Evolutionary conservation across 2,797 vertebrate genomes (phyloP), one percentile per base, ranked within the genome.

Genomic region (Pseudopleuronectes americanus): DNA sequence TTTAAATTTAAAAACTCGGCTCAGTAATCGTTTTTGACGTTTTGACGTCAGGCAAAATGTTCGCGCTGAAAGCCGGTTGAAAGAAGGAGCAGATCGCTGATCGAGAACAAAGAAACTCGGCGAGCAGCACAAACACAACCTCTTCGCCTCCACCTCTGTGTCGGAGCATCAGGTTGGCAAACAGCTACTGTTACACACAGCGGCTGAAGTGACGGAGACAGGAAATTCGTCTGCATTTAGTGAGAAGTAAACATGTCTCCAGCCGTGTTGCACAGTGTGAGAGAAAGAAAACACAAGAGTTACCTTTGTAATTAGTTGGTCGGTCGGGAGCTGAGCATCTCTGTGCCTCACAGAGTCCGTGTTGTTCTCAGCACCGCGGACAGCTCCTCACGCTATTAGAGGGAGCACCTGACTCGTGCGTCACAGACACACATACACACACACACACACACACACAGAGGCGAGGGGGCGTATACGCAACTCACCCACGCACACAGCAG

Each of bases 291-390:
- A 38, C 26, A 38, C 10, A 38, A 38, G 36, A 38, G 36, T 38
- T 38, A 38, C 36, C 36, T 38, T 38, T 12, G 36, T 36, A n/a
- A 22, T 81, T 70, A 86, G 77, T 86, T 80, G 56, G 1, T 55
- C 7, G 9, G 1, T 26, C 78, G 74, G 57, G 83, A 68, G 53
- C 73, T 85, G 79, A 71, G 73, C 92, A 92, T 92, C 74, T 84
- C 92, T 74, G 71, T 64, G 61, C 60, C 65, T 66, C 59, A 6
- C 61, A 38, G 85, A 90, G 74, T 84, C 77, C 16, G 23, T 13
- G 52, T 24, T 85, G 89, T 57, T 88, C 89, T 96, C 96, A 97
- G 97, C 90, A 97, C 96, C 93, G 74, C 71, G 96, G 96, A 96
- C 95, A 97, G 96, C 95, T 96, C 95, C 94, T 89, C 84, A 7